These are phyloP conservation scores for Notothenia rossii DNA, from an alignment of 2,113 vertebrate genomes.

Conservation along the genomic window DNA sequence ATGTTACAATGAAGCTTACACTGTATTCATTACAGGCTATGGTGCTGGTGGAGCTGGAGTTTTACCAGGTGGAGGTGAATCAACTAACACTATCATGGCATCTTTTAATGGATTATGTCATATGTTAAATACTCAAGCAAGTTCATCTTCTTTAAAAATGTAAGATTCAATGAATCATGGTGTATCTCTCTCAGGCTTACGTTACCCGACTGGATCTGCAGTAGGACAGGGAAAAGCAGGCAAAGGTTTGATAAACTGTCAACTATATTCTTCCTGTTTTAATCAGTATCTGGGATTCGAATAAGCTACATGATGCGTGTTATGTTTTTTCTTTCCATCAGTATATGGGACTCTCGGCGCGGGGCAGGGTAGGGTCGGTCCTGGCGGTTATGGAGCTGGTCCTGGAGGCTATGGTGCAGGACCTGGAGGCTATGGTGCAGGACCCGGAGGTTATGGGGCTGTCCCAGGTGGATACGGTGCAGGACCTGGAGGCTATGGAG, in stretches of 20 bases:
- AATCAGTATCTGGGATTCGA: neutral
- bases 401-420: conserved; percentile 60
- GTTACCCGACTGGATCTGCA: conserved; percentile 79
- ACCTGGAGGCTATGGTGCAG: conserved; percentile 48
- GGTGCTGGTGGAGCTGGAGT: conserved; percentile 71
- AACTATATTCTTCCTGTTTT: neutral
- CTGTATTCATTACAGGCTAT: conserved; percentile 68
- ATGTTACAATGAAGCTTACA: neutral
- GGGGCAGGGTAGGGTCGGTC: conserved; percentile 53
- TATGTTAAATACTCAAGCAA: too few species aligned
- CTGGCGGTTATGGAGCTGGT: conserved; percentile 57
- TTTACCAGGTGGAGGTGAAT: conserved; percentile 79
- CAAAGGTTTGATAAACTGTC: conserved; percentile 70
- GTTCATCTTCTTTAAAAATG: too few species aligned
- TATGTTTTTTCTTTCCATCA: conserved; percentile 38
- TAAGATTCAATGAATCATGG: too few species aligned
- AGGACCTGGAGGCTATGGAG: conserved; percentile 68
- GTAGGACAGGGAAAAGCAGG: conserved; percentile 76
- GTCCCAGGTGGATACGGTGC: conserved; percentile 62
- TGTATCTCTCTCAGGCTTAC: conserved; percentile 63
- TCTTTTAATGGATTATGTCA: too few species aligned
- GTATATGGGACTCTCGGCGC: conserved; percentile 70
- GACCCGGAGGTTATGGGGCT: conserved; percentile 52
- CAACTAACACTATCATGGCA: conserved; percentile 7
- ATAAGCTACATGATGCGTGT: neutral